Conservation (phyloP, 2,888 invertebrate species). For the Lasioglossum lativentre region DNA sequence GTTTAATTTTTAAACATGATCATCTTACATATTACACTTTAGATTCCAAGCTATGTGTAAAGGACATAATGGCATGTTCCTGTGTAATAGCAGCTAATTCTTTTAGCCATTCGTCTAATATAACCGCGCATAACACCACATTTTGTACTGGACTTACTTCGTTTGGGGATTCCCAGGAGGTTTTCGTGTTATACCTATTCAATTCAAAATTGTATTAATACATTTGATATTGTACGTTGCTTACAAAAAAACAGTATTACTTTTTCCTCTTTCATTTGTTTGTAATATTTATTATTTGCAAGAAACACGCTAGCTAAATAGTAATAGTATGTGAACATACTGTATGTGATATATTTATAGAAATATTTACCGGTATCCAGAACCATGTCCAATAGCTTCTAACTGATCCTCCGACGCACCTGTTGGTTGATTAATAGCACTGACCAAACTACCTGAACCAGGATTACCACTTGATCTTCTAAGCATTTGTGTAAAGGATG, state of each 20-base stretch:
- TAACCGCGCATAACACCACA: conserved; percentile 92
- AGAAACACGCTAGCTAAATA: not conserved
- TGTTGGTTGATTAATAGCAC: conserved; percentile 70
- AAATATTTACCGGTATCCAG: conserved; percentile 74
- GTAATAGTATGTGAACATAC: not conserved
- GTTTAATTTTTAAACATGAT: conserved; percentile 33
- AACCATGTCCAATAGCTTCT: conserved; percentile 73
- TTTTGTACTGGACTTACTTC: conserved; percentile 85
- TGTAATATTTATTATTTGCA: not conserved
- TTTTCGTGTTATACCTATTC: conserved; percentile 73
- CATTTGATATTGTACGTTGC: not conserved
- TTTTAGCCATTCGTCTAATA: conserved; percentile 97
- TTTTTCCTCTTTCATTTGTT: too few species aligned
- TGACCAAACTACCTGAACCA: conserved; percentile 79
- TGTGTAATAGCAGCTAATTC: conserved; percentile 97
- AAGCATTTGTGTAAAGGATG: conserved; percentile 91
- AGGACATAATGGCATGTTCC: conserved; percentile 93
- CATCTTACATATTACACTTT: conserved; percentile 61
- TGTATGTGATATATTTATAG: not conserved
- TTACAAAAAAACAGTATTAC: too few species aligned
- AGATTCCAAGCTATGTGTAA: conserved; percentile 80
- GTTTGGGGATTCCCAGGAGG: conserved; percentile 79
- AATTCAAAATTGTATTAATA: conserved; percentile 27
- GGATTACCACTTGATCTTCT: conserved; percentile 86
- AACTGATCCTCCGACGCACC: conserved; percentile 78